Conservation (phyloP, 1,140 invertebrate species). For the Sipha flava region DNA sequence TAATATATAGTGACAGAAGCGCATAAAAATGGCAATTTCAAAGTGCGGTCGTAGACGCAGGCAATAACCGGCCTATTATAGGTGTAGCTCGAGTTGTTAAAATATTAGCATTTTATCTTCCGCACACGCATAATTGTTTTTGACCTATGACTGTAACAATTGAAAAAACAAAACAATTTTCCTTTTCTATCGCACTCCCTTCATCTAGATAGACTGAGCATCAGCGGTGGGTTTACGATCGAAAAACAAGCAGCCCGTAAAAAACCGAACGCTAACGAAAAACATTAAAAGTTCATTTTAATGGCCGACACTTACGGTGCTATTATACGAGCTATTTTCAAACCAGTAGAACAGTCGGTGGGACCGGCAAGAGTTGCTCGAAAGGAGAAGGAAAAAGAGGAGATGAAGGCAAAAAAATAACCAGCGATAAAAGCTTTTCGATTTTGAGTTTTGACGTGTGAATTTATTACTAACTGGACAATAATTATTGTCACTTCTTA, state of each 20-base stretch:
- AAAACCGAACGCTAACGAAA: conserved; percentile 11
- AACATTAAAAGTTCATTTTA: conserved; percentile 8
- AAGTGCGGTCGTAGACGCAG: neutral
- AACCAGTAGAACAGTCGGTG: neutral
- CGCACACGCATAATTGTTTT: conserved; percentile 21
- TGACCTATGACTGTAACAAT: conserved; percentile 26
- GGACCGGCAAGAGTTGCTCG: neutral
- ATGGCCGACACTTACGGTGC: neutral
- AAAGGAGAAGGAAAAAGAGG: no score
- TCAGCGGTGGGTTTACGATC: neutral
- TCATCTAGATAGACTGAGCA: neutral
- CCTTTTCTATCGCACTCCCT: neutral
- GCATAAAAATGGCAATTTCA: conserved; percentile 27
- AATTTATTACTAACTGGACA: no score
- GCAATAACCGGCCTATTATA: conserved; percentile 20
- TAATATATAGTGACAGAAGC: conserved; percentile 4
- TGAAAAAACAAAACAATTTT: neutral
- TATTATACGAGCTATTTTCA: neutral
- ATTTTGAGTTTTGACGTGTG: neutral
- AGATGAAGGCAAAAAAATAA: neutral
- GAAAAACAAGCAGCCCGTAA: conserved; percentile 1
- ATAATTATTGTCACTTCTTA: no score
- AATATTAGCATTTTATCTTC: conserved; percentile 30
- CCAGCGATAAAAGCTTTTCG: neutral
- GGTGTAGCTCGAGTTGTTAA: neutral